Base-by-base conservation (phyloP, 2,113 vertebrate species). In the Rhinogobius similis region DNA sequence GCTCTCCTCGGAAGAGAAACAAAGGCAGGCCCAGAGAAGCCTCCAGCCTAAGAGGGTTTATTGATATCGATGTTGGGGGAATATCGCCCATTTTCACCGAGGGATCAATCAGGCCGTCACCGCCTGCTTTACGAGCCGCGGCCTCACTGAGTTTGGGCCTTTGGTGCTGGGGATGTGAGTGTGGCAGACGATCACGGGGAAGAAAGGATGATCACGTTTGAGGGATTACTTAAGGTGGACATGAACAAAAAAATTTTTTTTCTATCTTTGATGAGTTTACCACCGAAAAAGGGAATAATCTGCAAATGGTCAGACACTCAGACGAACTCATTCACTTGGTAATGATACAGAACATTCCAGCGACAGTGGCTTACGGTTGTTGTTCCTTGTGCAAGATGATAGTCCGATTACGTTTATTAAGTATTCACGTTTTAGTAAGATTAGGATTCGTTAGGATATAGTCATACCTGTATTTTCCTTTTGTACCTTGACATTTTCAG, bases 21-120 rank as follows among this genome's bases (percentile, higher is more conserved):
- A 93, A 93, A 93, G 90, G 89, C 87, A 85, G 90, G 87, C 76
- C 87, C 88, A 77, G 88, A 80, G 89, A 92, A 90, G 88, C 91
- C 87, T 91, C 83, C 26, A 91, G 91, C 91, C 87, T 90, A 85
- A 88, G 84, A 91, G 90, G 81, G 86, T 91, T 91, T 94, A 93
- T 93, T 93, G 91, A 92, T 93, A 94, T 93, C 88, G 92, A 93
- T 92, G 92, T 84, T 79, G 84, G 85, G 83, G 87, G 88, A 90
- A 92, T 93, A 93, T 91, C 90, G 87, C 88, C 92, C 90, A 90
- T 92, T 91, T 94, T 93, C 91, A 86, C 86, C 79, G 67, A 68
- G 80, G 90, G 91, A 92, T 93, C 92, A 93, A 92, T 94, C 92
- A 91, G 87, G 71, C 86, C 86, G 78, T 91, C 89, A 87, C 66